phyloP scores from a whole-genome alignment of 2,888 invertebrate genomes.

The Dolichopus griseipennis region DNA sequence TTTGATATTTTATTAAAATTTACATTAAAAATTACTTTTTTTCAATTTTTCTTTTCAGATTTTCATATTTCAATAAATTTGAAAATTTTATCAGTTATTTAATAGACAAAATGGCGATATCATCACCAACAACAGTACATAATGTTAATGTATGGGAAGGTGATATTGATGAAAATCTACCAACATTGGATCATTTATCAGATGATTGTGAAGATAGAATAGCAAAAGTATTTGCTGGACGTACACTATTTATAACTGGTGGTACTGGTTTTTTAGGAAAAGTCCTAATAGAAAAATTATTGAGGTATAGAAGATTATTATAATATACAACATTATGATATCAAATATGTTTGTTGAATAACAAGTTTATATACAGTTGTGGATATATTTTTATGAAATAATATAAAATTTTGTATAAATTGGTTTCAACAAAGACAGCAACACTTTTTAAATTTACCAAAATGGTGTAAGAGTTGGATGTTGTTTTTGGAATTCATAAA shows the following conservation, averaged over 20 bases:
- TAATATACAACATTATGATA: too few species aligned
- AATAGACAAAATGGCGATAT: neutral
- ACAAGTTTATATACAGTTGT: neutral
- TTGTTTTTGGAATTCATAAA: too few species aligned
- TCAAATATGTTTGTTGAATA: too few species aligned
- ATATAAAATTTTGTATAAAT: too few species aligned
- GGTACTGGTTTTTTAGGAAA: conserved; percentile 44
- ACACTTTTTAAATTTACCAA: too few species aligned
- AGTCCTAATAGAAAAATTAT: conserved; percentile 41
- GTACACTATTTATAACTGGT: conserved; percentile 40
- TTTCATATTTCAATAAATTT: neutral
- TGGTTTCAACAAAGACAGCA: too few species aligned
- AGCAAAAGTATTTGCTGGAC: conserved; percentile 36
- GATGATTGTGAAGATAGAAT: conserved; percentile 37
- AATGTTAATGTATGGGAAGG: conserved; percentile 8
- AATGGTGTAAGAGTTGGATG: too few species aligned
- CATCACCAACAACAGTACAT: neutral
- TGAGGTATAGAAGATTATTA: conserved; percentile 29
- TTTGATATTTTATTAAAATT: too few species aligned
- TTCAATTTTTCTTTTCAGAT: neutral
- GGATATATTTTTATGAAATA: too few species aligned
- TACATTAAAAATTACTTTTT: neutral
- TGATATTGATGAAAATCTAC: conserved; percentile 30
- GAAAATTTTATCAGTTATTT: neutral
- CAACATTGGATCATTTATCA: conserved; percentile 29